A percentile compares a stretch with the other conserved stretches of the same genome.
Conservation (phyloP, 2,888 invertebrate genomes). For the Mesorhabditis spiculigera region DNA sequence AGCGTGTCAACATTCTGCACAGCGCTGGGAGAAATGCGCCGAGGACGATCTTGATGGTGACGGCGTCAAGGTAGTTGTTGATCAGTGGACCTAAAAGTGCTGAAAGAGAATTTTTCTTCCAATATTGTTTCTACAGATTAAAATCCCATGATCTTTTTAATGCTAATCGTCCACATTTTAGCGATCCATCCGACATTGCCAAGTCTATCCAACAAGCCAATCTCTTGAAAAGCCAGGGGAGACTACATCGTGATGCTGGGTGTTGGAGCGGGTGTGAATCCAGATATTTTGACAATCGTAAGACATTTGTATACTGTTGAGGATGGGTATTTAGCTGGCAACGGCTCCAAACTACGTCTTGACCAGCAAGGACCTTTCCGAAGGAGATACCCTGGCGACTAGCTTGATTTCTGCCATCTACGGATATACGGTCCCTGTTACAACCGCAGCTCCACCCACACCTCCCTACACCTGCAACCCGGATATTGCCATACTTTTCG, state of each 20-base stretch:
- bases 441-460: neutral
- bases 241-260: neutral
- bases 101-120: too few relatives aligned
- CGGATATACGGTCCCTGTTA: neutral
- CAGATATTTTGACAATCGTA: neutral
- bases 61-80: neutral
- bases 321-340: too few relatives aligned
- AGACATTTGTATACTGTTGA: neutral
- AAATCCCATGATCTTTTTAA: neutral
- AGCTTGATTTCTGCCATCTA: neutral
- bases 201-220: neutral
- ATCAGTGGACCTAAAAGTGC: too few relatives aligned
- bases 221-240: neutral
- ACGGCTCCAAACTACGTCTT: too few relatives aligned
- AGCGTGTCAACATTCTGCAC: slow-evolving; percentile 2
- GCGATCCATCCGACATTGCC: neutral
- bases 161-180: neutral
- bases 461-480: slow-evolving; percentile 1
- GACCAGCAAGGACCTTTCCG: neutral
- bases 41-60: neutral
- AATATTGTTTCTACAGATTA: too few relatives aligned
- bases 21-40: neutral
- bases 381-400: slow-evolving; percentile 2
- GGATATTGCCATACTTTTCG: neutral
- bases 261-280: neutral